These are phyloP conservation scores for Lasioglossum lativentre DNA, from an alignment of 2,888 invertebrate species.

Conservation along the genomic window DNA sequence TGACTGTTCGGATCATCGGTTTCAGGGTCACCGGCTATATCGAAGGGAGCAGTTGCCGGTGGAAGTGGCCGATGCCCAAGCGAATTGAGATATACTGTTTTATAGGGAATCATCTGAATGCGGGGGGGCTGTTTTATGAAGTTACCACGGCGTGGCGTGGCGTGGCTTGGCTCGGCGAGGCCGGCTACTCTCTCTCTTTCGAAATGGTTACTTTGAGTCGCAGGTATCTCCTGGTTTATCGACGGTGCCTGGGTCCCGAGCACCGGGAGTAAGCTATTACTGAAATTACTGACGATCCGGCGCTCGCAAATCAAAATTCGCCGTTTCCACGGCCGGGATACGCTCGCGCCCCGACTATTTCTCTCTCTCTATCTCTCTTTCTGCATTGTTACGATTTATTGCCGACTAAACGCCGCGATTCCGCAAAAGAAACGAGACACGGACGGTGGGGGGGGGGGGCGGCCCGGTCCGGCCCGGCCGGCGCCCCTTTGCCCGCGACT, in stretches of 20 bases:
- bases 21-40: slow-evolving; percentile 36
- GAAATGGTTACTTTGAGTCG: slow-evolving; percentile 78
- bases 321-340: slow-evolving; percentile 70
- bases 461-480: neutral
- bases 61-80: slow-evolving; percentile 54
- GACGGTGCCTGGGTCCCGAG: slow-evolving; percentile 60
- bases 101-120: slow-evolving; percentile 81
- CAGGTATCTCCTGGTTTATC: slow-evolving; percentile 71
- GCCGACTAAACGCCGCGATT: slow-evolving; percentile 67
- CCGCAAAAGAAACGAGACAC: slow-evolving; percentile 49
- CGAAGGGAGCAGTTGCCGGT: slow-evolving; percentile 32
- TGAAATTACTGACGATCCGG: slow-evolving; percentile 83
- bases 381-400: slow-evolving; percentile 70
- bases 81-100: slow-evolving; percentile 82
- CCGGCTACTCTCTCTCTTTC: slow-evolving; percentile 63
- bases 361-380: neutral
- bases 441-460: slow-evolving; percentile 1
- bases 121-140: slow-evolving; percentile 80
- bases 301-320: slow-evolving; percentile 83
- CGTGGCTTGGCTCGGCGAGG: slow-evolving; percentile 60
- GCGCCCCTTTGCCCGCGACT: slow-evolving; percentile 33
- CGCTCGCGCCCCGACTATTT: slow-evolving; percentile 40
- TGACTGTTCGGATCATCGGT: neutral
- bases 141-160: slow-evolving; percentile 78
- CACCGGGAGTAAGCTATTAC: slow-evolving; percentile 82